Conservation (phyloP, 2,797 vertebrate genomes). For the Acridotheres tristis region DNA sequence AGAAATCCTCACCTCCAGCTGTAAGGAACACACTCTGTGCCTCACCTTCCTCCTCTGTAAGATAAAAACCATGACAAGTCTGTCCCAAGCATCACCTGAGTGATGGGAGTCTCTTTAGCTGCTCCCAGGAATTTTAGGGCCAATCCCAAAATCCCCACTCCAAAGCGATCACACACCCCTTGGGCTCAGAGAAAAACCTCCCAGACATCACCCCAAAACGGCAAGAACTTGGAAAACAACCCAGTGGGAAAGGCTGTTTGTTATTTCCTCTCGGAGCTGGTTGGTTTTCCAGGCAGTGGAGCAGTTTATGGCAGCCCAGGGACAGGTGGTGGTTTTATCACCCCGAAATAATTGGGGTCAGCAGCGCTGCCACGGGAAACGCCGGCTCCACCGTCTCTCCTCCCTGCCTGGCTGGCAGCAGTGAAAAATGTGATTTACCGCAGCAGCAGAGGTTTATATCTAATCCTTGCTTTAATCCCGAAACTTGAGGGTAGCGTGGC, state of each 20-base stretch:
- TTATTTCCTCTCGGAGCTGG: neutral
- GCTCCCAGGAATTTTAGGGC: accelerated
- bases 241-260: neutral
- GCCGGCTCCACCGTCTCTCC: accelerated
- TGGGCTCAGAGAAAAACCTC: neutral
- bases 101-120: accelerated
- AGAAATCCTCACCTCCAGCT: neutral
- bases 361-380: neutral
- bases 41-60: neutral
- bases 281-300: neutral
- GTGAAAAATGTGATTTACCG: neutral
- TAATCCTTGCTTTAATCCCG: conserved; percentile 14
- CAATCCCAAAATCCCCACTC: neutral
- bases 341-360: conserved; percentile 20
- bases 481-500: neutral
- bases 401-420: neutral
- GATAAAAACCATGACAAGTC: neutral
- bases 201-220: neutral
- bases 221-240: neutral
- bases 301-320: neutral
- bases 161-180: accelerated
- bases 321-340: conserved; percentile 4
- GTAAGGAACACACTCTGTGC: neutral
- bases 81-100: neutral
- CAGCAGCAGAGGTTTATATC: neutral